Conservation (phyloP, 2,113 vertebrate species). For the Hippocampus zosterae region DNA sequence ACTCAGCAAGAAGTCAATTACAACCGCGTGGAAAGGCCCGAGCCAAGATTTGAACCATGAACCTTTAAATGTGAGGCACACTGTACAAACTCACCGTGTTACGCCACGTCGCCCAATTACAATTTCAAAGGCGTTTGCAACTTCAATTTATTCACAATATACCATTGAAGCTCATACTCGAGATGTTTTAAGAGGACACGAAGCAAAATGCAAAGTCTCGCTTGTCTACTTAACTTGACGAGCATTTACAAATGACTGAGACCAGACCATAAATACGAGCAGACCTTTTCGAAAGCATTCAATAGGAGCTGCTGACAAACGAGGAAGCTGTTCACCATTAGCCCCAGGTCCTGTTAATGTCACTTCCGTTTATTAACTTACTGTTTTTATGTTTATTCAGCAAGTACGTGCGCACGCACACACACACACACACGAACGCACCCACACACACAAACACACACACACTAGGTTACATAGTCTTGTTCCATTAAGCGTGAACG, state of each 20-base stretch:
- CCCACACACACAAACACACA: constrained; percentile 40
- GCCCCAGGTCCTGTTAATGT: constrained; percentile 61
- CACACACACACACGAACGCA: constrained; percentile 39
- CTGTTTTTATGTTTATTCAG: constrained; percentile 60
- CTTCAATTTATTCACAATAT: background rate
- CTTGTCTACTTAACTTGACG: constrained; percentile 27
- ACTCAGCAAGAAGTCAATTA: background rate
- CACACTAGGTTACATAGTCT: constrained; percentile 42
- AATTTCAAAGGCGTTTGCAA: background rate
- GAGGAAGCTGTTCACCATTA: constrained; percentile 58
- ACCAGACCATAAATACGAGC: constrained; percentile 55
- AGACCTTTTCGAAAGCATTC: constrained; percentile 51
- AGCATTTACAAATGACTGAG: constrained; percentile 50
- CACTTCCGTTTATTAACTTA: constrained; percentile 66
- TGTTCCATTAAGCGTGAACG: constrained; percentile 51
- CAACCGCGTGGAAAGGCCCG: background rate
- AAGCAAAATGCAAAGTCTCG: constrained; percentile 9
- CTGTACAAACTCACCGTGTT: background rate
- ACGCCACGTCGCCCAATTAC: background rate
- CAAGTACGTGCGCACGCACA: constrained; percentile 17
- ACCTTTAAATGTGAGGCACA: background rate
- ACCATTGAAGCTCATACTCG: background rate
- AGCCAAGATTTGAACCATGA: background rate
- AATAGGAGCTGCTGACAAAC: constrained; percentile 64
- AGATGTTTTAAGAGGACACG: background rate